Percentiles rank a stretch among this genome's conserved stretches.
Evolutionary conservation across 2,888 invertebrate species (phyloP).

Genomic region (Acleris emargana): DNA sequence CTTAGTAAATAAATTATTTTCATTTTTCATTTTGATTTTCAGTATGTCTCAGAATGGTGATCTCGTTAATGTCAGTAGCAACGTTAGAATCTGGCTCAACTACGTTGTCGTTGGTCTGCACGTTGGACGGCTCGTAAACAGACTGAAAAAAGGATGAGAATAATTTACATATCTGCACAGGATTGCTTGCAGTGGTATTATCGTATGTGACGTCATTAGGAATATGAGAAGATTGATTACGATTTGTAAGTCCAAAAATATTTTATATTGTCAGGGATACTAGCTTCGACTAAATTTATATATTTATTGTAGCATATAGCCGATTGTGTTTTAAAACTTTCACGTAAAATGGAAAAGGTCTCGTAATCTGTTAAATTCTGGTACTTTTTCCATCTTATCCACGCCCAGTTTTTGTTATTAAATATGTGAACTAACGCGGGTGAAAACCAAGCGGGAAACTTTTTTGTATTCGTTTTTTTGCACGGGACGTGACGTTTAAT

Average conservation of each 20-base stretch:
- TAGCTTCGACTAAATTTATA: not conserved
- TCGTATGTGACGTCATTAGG: not conserved
- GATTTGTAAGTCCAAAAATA: constrained; percentile 1
- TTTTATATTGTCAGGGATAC: constrained; percentile 6
- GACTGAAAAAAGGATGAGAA: constrained; percentile 7
- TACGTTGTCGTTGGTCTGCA: not conserved
- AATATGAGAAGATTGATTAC: constrained; percentile 2
- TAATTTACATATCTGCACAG: constrained; percentile 6
- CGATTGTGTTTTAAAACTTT: constrained; percentile 21
- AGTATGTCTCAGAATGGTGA: too few relatives aligned
- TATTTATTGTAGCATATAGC: constrained; percentile 16
- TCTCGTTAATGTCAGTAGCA: not conserved
- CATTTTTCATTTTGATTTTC: too few relatives aligned
- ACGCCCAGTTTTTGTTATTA: constrained; percentile 33
- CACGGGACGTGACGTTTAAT: not conserved
- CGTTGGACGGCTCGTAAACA: constrained; percentile 4
- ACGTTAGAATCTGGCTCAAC: not conserved
- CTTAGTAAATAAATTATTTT: too few relatives aligned
- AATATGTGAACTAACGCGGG: constrained; percentile 26
- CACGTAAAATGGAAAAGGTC: constrained; percentile 20
- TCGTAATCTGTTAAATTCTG: constrained; percentile 32
- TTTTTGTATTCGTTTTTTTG: not conserved
- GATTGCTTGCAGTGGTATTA: not conserved
- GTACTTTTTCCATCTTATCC: constrained; percentile 40
- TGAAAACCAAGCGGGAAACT: constrained; percentile 21